A percentile compares a stretch with the other conserved stretches of the same genome.
phyloP scores from a whole-genome alignment of 2,888 invertebrate genomes.

The Protodeltote pygarga region DNA sequence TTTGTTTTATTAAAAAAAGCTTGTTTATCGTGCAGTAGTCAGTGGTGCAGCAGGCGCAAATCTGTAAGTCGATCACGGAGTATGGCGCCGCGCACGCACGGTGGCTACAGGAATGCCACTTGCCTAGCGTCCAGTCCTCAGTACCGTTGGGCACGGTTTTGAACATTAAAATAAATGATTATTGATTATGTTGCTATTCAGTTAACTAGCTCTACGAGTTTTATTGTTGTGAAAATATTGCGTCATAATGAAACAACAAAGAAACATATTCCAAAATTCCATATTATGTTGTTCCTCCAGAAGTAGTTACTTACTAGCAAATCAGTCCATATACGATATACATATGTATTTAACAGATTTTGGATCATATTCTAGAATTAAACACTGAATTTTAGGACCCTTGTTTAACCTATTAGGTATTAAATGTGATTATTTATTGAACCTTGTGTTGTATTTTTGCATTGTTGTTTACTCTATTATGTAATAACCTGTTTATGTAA shows the following conservation, averaged over 20 bases:
- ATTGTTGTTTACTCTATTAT: no score
- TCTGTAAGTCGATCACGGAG: slow-evolving; percentile 46
- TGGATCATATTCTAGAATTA: no score
- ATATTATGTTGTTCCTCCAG: no score
- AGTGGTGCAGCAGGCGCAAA: slow-evolving; percentile 24
- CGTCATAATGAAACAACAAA: slow-evolving; percentile 1
- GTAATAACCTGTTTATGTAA: no score
- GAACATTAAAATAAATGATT: slow-evolving; percentile 40
- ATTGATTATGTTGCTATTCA: slow-evolving; percentile 23
- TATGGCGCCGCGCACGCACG: slow-evolving; percentile 35
- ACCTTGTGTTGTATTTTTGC: no score
- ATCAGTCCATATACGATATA: no score
- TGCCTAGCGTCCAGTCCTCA: slow-evolving; percentile 33
- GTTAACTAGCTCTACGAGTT: slow-evolving; percentile 1
- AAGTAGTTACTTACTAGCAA: no score
- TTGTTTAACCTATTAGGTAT: no score
- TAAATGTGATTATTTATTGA: no score
- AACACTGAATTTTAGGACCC: no score
- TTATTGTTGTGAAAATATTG: neutral
- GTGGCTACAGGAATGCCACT: slow-evolving; percentile 43
- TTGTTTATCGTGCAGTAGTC: slow-evolving; percentile 18
- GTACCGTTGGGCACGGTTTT: slow-evolving; percentile 46
- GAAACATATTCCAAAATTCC: no score
- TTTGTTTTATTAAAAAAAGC: slow-evolving; percentile 33
- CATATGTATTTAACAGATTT: no score